A percentile compares a stretch with the other conserved stretches of the same genome.
phyloP scores from a whole-genome alignment of 2,113 vertebrate genomes.

The Pseudopodoces humilis region DNA sequence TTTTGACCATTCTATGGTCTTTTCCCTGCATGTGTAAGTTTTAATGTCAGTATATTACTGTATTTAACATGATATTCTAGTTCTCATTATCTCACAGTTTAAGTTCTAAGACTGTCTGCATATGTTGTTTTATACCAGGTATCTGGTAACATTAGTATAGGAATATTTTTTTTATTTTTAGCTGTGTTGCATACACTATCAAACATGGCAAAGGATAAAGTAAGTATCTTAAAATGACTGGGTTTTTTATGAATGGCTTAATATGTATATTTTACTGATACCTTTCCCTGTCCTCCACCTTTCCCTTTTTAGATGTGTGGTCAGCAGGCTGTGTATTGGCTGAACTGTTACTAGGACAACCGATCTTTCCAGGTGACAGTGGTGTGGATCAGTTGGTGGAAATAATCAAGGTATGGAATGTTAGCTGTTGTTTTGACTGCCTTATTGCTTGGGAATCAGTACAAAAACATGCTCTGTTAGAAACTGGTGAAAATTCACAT shows the following conservation, averaged over 20 bases:
- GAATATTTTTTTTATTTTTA: neutral
- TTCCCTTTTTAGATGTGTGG: constrained; percentile 87
- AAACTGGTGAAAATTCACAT: neutral
- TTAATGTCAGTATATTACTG: neutral
- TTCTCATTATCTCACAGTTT: neutral
- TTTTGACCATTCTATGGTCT: neutral
- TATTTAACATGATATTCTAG: neutral
- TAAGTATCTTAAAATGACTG: neutral
- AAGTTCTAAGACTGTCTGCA: neutral
- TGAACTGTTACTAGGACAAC: constrained; percentile 97
- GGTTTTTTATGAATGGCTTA: neutral
- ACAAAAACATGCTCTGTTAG: neutral
- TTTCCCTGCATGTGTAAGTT: neutral
- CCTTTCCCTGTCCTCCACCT: neutral
- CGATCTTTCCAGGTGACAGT: constrained; percentile 98
- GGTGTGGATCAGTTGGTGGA: constrained; percentile 99
- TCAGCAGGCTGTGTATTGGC: constrained; percentile 98
- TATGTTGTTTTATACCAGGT: neutral
- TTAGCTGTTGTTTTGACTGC: neutral
- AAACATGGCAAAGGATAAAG: neutral
- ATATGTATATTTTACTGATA: neutral
- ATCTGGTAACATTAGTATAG: neutral
- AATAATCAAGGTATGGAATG: constrained; percentile 92
- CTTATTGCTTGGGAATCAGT: neutral
- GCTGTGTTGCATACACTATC: neutral